Evolutionary conservation across 2,888 invertebrate species (phyloP), one percentile per base, ranked within the genome.

Genomic region (Zeuzera pyrina): DNA sequence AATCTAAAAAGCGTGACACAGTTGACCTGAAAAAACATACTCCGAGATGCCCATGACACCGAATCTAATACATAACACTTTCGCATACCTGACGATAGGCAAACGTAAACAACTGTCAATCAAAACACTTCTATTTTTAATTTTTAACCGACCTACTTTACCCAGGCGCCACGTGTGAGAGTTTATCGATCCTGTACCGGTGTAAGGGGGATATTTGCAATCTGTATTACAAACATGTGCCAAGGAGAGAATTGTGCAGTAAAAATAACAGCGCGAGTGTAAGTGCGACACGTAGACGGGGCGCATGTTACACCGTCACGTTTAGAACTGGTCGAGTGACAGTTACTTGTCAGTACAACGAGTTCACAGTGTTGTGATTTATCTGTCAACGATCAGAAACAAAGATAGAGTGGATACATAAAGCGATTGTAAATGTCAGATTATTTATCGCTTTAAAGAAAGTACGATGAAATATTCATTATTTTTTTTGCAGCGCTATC

Each of bases 191-290:
- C 48, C 35, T 32, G 30, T 28, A 35, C 19, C 8, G 19, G 19
- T 19, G 19, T 19, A 19, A 19, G 19, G 19, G 44, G 47, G 42
- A 44, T 44, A 57, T 55, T 47, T 47, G 52, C 54, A 47, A 57
- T 53, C 44, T 52, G 46, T 48, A 52, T 47, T 49, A 49, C 52
- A 49, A 54, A 47, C 56, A 48, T 57, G 56, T 56, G 57, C 57
- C 53, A 51, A 55, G 43, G 43, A 49, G 47, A 35, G 51, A 57
- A 58, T 50, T 40, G 47, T 50, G 54, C 52, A 57, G 50, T 65
- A 57, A 62, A 60, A 63, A 53, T 58, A 56, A 57, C 52, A 30
- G 39, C 21, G 39, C 31, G 40, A 54, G 50, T 47, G 52, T 49
- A 35, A 40, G 34, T 44, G 48, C 45, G 47, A 45, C 53, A 48